A percentile compares a stretch with the other conserved stretches of the same genome.
Evolutionary conservation across 2,113 vertebrate species (phyloP).

Genomic region (Oreamnos americanus): DNA sequence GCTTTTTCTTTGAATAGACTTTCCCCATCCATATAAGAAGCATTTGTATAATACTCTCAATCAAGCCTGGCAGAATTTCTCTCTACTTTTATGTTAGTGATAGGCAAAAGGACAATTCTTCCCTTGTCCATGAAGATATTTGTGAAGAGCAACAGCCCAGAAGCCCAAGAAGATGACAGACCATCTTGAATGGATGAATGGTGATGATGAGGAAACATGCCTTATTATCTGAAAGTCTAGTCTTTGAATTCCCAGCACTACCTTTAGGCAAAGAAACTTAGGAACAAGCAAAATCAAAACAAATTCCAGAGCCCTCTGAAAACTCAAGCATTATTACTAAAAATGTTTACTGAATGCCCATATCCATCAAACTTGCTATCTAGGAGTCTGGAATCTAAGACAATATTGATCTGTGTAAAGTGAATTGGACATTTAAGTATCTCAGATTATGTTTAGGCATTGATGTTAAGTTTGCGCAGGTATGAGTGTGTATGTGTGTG

Average conservation of each 20-base stretch:
- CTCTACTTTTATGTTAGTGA: background rate
- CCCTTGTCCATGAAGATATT: slow-evolving; percentile 32
- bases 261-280: background rate
- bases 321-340: background rate
- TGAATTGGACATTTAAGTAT: background rate
- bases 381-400: background rate
- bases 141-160: background rate
- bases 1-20: slow-evolving; percentile 1
- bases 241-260: background rate
- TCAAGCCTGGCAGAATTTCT: slow-evolving; percentile 13
- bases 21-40: background rate
- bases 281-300: slow-evolving; percentile 35
- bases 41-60: background rate
- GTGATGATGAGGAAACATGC: background rate
- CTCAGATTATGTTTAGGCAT: background rate
- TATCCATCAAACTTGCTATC: background rate
- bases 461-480: background rate
- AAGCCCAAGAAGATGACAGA: background rate
- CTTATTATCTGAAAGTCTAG: background rate
- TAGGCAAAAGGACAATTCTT: background rate
- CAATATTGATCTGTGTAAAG: background rate
- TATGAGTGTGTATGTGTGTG: background rate
- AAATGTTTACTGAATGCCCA: background rate
- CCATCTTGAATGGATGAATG: background rate
- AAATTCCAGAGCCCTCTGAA: background rate